Evolutionary conservation across 1,140 invertebrate species (phyloP), one percentile per base, ranked within the genome.

Genomic region (Eriosoma lanigerum): DNA sequence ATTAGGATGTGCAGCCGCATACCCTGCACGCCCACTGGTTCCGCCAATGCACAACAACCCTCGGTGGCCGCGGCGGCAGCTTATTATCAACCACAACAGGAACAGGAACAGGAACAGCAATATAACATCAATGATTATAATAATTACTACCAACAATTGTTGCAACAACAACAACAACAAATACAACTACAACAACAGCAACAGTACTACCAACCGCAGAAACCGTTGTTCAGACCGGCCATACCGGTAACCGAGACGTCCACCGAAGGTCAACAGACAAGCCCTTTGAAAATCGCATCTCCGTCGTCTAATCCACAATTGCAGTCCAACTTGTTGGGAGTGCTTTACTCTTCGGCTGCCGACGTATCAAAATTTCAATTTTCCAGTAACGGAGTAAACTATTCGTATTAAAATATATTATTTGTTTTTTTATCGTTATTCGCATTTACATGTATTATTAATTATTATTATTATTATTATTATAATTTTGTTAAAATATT

Each of bases 291-390:
- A 13, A 21, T 0, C 8, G 29, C 32, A 24, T 15, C 17, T 8
- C 21, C 64, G 68, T 38, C 26, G 15, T 29, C 62, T 38, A 26
- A 29, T 26, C 62, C 72, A 26, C 50, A 62, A 15, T 52, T 58
- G 21, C 81, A 52, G 52, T 78, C 81, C 54, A 72, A 72, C 17
- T 29, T 29, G 48, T 72, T 83, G 58, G 76, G 78, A 32, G 72
- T 82, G 1, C 50, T 68, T 12, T 78, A 76, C 60, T 82, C 82
- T 0, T 81, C 82, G 46, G 82, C 82, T 13, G 72, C 80, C 13
- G 80, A 75, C 32, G 80, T 81, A n/a, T 82, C 82, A 1, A 81
- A 75, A 54, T 81, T 81, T 32, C 80, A 75, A 29, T 82, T 81
- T 52, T 81, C 64, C 21, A 62, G 82, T 21, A 81, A 81, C 54